Conservation (phyloP, 2,888 invertebrate genomes). For the Drosophila meridiana region DNA sequence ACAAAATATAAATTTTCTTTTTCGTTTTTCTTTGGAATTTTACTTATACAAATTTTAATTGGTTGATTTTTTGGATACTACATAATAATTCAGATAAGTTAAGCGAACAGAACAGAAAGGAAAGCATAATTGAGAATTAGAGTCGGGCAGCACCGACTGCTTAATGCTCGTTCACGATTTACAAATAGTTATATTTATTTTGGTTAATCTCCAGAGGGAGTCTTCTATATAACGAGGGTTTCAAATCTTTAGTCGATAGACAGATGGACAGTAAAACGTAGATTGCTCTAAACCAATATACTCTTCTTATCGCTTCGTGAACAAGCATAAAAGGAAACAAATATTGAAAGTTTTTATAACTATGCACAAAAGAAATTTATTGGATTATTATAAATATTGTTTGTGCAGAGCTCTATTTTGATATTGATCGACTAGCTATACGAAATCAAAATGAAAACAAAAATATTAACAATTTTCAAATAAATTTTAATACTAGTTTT, state of each 20-base stretch:
- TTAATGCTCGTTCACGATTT: neutral
- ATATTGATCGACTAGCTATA: conserved; percentile 35
- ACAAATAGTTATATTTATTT: neutral
- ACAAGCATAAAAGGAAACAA: neutral
- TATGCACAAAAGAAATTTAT: conserved; percentile 30
- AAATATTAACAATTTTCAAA: conserved; percentile 23
- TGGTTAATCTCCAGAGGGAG: neutral
- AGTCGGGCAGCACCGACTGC: neutral
- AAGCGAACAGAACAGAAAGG: conserved; percentile 12
- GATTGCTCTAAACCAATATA: neutral
- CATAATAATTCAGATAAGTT: conserved; percentile 24
- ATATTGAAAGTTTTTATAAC: neutral
- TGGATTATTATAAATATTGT: neutral
- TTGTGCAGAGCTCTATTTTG: conserved; percentile 21
- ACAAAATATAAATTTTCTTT: conserved; percentile 91
- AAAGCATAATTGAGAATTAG: neutral
- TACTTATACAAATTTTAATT: conserved; percentile 44
- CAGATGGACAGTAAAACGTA: neutral
- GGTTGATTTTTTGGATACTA: conserved; percentile 40
- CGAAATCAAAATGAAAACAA: conserved; percentile 12
- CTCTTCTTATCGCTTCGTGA: neutral
- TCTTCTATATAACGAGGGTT: neutral
- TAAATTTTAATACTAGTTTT: conserved; percentile 48
- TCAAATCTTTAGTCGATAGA: neutral
- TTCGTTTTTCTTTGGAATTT: conserved; percentile 82